Evolutionary conservation across 2,888 invertebrate genomes (phyloP).

Genomic region (Lycia hirtaria): DNA sequence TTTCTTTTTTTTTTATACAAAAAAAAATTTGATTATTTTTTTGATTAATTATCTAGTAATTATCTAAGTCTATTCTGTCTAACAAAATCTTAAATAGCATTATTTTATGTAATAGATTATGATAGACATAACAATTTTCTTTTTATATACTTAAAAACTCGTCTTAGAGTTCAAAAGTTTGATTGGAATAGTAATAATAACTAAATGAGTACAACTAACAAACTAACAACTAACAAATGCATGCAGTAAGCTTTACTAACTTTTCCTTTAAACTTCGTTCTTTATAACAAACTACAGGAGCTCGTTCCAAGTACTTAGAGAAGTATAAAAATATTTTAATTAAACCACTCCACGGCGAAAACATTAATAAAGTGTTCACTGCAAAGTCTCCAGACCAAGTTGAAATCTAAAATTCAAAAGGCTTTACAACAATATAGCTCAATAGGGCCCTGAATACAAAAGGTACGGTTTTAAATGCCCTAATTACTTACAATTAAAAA

Average conservation of each 20-base stretch:
- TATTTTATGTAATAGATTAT: too few relatives aligned
- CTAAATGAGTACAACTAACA: too few relatives aligned
- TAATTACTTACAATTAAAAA: slow-evolving; percentile 29
- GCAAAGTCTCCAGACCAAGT: slow-evolving; percentile 45
- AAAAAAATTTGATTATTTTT: too few relatives aligned
- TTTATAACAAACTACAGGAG: slow-evolving; percentile 18
- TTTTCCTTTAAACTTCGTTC: slow-evolving; percentile 21
- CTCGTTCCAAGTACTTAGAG: slow-evolving; percentile 17
- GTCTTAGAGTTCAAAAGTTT: too few relatives aligned
- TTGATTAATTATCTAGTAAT: too few relatives aligned
- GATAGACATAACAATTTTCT: too few relatives aligned
- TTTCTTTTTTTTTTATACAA: too few relatives aligned
- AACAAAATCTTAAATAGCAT: too few relatives aligned
- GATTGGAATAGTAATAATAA: too few relatives aligned
- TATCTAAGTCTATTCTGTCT: too few relatives aligned
- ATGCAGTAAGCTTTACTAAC: slow-evolving; percentile 15
- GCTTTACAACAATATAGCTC: slow-evolving; percentile 34
- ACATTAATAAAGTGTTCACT: slow-evolving; percentile 50
- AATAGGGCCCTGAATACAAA: slow-evolving; percentile 23
- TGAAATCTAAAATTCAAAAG: slow-evolving; percentile 49
- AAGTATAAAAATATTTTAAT: slow-evolving; percentile 58
- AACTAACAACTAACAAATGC: too few relatives aligned
- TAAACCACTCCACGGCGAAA: slow-evolving; percentile 56
- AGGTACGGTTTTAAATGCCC: slow-evolving; percentile 24
- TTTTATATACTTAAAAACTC: too few relatives aligned